These are phyloP conservation scores for Antheraea assamensis DNA, from an alignment of 2,888 invertebrate species.

Conservation along the genomic window DNA sequence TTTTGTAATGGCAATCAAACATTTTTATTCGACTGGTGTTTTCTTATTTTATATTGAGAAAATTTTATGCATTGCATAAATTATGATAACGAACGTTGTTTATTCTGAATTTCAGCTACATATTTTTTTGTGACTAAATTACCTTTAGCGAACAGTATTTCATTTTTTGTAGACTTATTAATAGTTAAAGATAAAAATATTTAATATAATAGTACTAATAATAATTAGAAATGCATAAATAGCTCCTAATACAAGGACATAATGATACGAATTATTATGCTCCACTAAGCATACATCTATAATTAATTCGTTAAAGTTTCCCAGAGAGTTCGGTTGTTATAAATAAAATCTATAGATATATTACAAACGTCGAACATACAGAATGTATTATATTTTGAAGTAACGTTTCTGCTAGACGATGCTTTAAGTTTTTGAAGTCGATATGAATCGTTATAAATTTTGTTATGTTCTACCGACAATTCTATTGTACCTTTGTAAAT, in stretches of 20 bases:
- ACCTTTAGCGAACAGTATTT: neutral
- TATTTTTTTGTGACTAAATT: neutral
- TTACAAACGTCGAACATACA: too few relatives aligned
- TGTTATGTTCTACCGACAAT: conserved; percentile 5
- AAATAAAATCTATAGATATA: too few relatives aligned
- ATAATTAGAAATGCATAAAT: too few relatives aligned
- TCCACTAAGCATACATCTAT: too few relatives aligned
- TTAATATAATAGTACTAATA: too few relatives aligned
- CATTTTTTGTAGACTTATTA: neutral
- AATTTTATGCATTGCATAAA: too few relatives aligned
- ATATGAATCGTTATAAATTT: neutral
- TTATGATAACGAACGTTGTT: neutral
- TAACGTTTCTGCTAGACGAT: neutral
- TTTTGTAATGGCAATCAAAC: neutral
- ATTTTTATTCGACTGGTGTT: neutral
- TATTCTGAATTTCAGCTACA: neutral
- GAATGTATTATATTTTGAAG: too few relatives aligned
- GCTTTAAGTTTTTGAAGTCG: neutral
- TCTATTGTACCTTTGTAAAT: conserved; percentile 3
- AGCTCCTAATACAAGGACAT: too few relatives aligned
- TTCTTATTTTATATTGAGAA: neutral
- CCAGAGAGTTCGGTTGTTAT: too few relatives aligned
- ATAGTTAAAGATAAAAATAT: neutral
- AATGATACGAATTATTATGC: too few relatives aligned
- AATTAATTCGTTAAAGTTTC: too few relatives aligned